Evolutionary conservation across 2,888 invertebrate species (phyloP).

Genomic region (Gastrophysa polygoni): DNA sequence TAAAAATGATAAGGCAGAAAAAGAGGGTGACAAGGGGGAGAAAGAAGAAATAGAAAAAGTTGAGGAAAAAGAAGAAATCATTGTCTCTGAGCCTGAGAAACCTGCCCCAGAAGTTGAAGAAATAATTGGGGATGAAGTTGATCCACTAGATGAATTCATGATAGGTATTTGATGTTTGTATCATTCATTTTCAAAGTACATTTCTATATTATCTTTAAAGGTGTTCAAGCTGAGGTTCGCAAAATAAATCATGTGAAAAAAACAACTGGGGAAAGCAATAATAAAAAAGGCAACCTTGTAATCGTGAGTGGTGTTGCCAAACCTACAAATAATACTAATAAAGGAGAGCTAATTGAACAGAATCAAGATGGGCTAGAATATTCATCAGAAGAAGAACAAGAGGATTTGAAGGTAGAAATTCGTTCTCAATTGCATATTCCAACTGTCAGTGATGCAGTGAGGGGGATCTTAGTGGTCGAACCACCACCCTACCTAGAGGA

Average conservation of each 20-base stretch:
- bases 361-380: slow-evolving; percentile 98
- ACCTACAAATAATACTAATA: slow-evolving; percentile 76
- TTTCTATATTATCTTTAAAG: too few species aligned
- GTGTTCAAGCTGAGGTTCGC: slow-evolving; percentile 78
- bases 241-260: slow-evolving; percentile 75
- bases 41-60: slow-evolving; percentile 59
- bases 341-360: slow-evolving; percentile 98
- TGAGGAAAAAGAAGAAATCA: slow-evolving; percentile 60
- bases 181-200: too few species aligned
- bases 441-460: too few species aligned
- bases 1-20: slow-evolving; percentile 52
- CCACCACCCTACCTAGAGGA: too few species aligned
- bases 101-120: slow-evolving; percentile 42
- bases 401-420: slow-evolving; percentile 76
- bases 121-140: slow-evolving; percentile 79
- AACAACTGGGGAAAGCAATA: slow-evolving; percentile 51
- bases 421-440: too few species aligned
- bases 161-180: slow-evolving; percentile 63
- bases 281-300: slow-evolving; percentile 70
- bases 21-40: slow-evolving; percentile 38
- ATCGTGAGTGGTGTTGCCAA: slow-evolving; percentile 73
- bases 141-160: slow-evolving; percentile 98
- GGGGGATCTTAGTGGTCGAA: too few species aligned
- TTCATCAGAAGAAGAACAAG: slow-evolving; percentile 95
- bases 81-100: slow-evolving; percentile 37